These are phyloP conservation scores for Lophotis ruficrista DNA, from an alignment of 2,113 vertebrate species.

Conservation along the genomic window DNA sequence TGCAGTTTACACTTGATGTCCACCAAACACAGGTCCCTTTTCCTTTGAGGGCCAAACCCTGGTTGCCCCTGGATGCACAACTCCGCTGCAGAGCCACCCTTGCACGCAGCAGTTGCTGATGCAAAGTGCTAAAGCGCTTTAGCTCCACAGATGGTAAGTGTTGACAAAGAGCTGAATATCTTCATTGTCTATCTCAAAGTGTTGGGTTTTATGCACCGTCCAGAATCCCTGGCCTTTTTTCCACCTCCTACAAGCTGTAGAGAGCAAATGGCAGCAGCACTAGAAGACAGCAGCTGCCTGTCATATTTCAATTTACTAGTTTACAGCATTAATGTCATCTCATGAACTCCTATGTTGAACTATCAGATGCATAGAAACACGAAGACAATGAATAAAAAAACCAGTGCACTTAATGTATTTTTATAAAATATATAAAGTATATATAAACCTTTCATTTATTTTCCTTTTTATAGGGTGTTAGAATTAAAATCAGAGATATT, in stretches of 20 bases:
- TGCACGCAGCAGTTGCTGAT: fast-evolving
- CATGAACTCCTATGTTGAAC: background rate
- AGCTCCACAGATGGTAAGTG: fast-evolving
- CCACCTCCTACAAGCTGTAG: background rate
- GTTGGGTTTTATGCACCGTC: background rate
- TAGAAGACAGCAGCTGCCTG: background rate
- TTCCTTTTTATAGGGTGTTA: background rate
- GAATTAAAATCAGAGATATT: background rate
- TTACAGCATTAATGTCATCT: background rate
- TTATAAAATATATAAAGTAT: background rate
- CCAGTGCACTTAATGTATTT: background rate
- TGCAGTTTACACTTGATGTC: background rate
- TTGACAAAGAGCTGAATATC: background rate
- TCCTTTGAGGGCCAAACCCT: fast-evolving
- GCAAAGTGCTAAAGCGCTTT: fast-evolving
- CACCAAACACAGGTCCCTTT: fast-evolving
- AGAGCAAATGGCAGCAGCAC: background rate
- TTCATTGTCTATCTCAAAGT: background rate
- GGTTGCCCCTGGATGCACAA: fast-evolving
- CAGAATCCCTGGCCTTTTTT: background rate
- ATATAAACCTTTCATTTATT: background rate
- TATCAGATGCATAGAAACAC: background rate
- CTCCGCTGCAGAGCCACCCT: fast-evolving
- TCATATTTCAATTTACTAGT: background rate
- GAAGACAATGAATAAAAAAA: background rate